Percentiles rank a stretch among this genome's conserved stretches.
Conservation (phyloP, 2,888 invertebrate genomes). For the Tetanocera ferruginea region DNA sequence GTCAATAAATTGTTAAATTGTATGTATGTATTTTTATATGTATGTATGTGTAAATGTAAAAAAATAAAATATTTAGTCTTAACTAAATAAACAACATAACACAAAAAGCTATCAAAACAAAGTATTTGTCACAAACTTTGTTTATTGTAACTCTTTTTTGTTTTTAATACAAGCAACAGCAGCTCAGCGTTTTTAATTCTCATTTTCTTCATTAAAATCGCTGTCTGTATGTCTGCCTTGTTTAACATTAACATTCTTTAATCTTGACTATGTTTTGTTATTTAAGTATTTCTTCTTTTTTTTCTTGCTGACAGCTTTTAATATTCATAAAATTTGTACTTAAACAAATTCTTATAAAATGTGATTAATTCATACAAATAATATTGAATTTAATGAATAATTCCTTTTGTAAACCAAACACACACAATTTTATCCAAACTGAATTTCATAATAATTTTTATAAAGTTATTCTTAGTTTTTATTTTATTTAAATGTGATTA, state of each 20-base stretch:
- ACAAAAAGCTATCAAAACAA: slow-evolving; percentile 13
- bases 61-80: background rate
- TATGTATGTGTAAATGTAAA: too few species aligned
- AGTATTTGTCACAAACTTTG: slow-evolving; percentile 18
- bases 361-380: background rate
- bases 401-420: background rate
- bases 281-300: background rate
- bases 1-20: too few species aligned
- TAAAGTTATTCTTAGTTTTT: background rate
- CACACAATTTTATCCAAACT: too few species aligned
- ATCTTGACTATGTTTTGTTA: background rate
- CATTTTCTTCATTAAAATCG: background rate
- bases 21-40: too few species aligned
- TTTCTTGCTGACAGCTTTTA: background rate
- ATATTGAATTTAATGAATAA: background rate
- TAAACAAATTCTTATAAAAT: background rate
- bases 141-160: background rate
- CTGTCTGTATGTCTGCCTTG: too few species aligned
- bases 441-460: background rate
- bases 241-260: background rate
- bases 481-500: background rate
- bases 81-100: slow-evolving; percentile 17
- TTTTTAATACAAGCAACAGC: too few species aligned
- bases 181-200: too few species aligned
- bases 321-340: background rate